Base-by-base conservation (phyloP, 2,888 invertebrate species). In the Alloplasta piceator region DNA sequence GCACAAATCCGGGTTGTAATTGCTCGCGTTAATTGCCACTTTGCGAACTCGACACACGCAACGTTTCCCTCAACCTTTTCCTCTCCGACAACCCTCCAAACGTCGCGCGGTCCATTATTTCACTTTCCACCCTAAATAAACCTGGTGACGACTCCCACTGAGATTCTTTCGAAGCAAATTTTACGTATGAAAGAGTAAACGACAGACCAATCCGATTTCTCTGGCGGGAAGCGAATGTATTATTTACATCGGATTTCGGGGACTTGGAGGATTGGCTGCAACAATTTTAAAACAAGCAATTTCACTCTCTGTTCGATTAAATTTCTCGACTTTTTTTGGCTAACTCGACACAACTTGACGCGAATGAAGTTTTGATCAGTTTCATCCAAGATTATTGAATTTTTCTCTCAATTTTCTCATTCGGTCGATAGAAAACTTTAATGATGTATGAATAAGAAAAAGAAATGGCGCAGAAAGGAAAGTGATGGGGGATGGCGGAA, bases 1-100 rank as follows among this genome's bases (percentile, higher is more conserved):
- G 67, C 63, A 58, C 43, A 56, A 70, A 79, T 74, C 14, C 48
- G 14, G 36, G 12, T 43, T 48, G 70, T 74, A 79, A 66, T 67
- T 41, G 60, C 70, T 70, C 48, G 74, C 48, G 63, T 70, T 64
- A 70, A 70, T 74, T 74, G 64, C 39, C 39, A 10, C 48, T 16
- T 52, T 26, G 26, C 48, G 52, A 70, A 5, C 16, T 14, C 36
- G 46, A 43, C 5, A n/a, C 43, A 56, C 50, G 36, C 26, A 26
- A 26, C 26, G 26, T 26, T 26, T 41, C 10, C 12, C 4, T 26
- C 48, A 46, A n/a, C 26, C 26, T 16, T 26, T 55, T 26, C 9
- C 36, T 9, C 26, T 9, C 10, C 43, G 10, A 5, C 52, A 52
- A 16, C 52, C 52, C 52, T 5, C n/a, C 26, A 26, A 26, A 26